A percentile compares a stretch with the other conserved stretches of the same genome.
Evolutionary conservation across 2,888 invertebrate species (phyloP).

Genomic region (Acleris literana): DNA sequence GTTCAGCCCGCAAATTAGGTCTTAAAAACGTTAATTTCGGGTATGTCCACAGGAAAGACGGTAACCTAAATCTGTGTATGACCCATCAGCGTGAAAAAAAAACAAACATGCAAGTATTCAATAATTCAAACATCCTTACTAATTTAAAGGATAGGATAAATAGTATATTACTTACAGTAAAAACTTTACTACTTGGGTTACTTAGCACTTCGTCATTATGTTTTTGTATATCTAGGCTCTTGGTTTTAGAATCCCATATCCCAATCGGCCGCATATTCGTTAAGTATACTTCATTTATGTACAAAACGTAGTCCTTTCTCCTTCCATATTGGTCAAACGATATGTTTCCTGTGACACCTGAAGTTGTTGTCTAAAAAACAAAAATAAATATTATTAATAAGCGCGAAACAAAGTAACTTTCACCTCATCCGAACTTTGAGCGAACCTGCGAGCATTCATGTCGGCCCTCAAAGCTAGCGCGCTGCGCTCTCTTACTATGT

Average conservation of each 20-base stretch:
- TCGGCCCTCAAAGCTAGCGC: too few relatives aligned
- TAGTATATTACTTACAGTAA: background rate
- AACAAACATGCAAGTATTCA: too few relatives aligned
- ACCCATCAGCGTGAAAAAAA: too few relatives aligned
- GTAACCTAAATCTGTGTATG: too few relatives aligned
- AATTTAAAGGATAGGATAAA: background rate
- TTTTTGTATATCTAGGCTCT: conserved; percentile 82
- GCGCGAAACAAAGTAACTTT: too few relatives aligned
- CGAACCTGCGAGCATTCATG: too few relatives aligned
- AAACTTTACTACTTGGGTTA: conserved; percentile 38
- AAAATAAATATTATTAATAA: background rate
- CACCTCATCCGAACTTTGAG: too few relatives aligned
- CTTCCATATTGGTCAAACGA: conserved; percentile 87
- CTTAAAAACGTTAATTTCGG: too few relatives aligned
- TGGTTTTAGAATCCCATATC: conserved; percentile 68
- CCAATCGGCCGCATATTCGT: conserved; percentile 57
- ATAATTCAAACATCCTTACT: too few relatives aligned
- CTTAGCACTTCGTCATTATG: conserved; percentile 72
- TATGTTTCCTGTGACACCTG: conserved; percentile 87
- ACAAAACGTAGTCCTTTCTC: conserved; percentile 86
- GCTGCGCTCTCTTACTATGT: too few relatives aligned
- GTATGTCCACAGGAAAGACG: too few relatives aligned
- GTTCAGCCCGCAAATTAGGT: too few relatives aligned
- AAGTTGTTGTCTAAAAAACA: conserved; percentile 82
- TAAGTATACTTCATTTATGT: conserved; percentile 84